Percentiles rank a stretch among this genome's conserved stretches.
phyloP scores from a whole-genome alignment of 2,888 invertebrate genomes.

The Epistrophe eligans region DNA sequence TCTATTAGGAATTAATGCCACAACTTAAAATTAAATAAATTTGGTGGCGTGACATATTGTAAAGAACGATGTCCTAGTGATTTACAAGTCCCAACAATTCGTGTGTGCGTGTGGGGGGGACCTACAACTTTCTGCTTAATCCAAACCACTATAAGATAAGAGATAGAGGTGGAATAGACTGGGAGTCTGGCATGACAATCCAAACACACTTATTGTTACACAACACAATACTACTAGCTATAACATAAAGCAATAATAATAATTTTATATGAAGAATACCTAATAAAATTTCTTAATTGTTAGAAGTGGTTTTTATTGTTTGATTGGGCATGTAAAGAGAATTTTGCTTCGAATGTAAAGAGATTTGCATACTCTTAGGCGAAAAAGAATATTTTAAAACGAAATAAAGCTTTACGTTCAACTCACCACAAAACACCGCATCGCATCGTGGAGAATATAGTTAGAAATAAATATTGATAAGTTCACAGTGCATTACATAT shows the following conservation, averaged over 20 bases:
- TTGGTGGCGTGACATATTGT: too few species aligned
- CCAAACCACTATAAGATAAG: too few species aligned
- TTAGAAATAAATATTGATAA: not conserved
- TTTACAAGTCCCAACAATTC: too few species aligned
- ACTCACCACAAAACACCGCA: slow-evolving; percentile 41
- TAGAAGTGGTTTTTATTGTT: not conserved
- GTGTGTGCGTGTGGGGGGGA: too few species aligned
- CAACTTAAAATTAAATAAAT: too few species aligned
- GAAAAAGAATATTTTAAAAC: slow-evolving; percentile 6
- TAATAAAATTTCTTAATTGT: not conserved
- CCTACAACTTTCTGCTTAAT: too few species aligned
- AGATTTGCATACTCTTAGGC: slow-evolving; percentile 68
- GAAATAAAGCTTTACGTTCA: slow-evolving; percentile 23
- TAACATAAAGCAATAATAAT: not conserved
- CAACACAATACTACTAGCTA: too few species aligned
- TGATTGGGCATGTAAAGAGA: not conserved
- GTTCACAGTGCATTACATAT: not conserved
- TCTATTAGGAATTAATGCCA: not conserved
- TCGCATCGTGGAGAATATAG: not conserved
- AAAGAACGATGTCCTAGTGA: too few species aligned
- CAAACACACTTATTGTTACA: not conserved
- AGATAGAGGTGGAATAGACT: too few species aligned
- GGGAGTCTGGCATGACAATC: too few species aligned
- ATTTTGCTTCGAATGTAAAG: not conserved
- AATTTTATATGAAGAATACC: not conserved